Evolutionary conservation across 2,113 vertebrate genomes (phyloP).

Genomic region (Blennius ocellaris): DNA sequence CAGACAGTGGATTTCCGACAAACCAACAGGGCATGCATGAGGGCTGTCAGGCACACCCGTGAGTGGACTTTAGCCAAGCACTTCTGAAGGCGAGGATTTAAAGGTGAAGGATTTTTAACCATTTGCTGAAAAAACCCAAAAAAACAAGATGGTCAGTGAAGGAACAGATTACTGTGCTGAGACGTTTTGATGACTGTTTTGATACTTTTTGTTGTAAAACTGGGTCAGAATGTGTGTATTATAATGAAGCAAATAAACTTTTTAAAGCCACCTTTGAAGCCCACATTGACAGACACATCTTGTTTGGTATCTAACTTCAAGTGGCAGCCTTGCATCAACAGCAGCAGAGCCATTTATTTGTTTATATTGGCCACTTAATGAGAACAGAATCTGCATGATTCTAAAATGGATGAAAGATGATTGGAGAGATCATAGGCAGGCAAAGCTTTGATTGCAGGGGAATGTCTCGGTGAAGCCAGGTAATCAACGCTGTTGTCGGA

Average conservation of each 20-base stretch:
- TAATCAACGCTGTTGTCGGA: constrained; percentile 45
- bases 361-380: constrained; percentile 48
- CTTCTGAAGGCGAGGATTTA: constrained; percentile 14
- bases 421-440: constrained; percentile 44
- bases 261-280: constrained; percentile 9
- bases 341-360: constrained; percentile 6
- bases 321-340: background rate
- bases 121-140: constrained; percentile 2
- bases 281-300: background rate
- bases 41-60: background rate
- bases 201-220: background rate
- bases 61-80: background rate
- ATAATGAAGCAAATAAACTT: background rate
- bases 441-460: constrained; percentile 46
- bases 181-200: background rate
- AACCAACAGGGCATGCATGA: background rate
- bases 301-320: background rate
- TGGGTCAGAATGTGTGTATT: background rate
- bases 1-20: background rate
- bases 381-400: constrained; percentile 47
- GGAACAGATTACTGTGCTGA: background rate
- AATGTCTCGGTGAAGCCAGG: background rate
- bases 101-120: constrained; percentile 3
- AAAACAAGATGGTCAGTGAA: background rate
- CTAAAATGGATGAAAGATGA: constrained; percentile 45